Evolutionary conservation across 2,888 invertebrate genomes (phyloP).

Genomic region (Seira musarum): DNA sequence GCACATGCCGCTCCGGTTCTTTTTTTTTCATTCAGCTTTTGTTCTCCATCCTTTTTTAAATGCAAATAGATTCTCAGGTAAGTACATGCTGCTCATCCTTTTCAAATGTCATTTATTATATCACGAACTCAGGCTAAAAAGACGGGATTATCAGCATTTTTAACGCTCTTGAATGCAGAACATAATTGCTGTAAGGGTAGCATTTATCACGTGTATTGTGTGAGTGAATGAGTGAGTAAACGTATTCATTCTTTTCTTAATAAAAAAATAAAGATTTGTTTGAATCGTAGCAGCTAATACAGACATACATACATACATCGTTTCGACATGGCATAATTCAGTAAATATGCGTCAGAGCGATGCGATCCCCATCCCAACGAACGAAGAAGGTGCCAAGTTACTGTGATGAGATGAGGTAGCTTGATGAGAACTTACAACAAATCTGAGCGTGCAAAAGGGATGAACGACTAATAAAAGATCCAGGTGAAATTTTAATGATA

Average conservation of each 20-base stretch:
- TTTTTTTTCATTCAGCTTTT: neutral
- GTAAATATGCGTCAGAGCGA: no score
- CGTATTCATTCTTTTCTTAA: no score
- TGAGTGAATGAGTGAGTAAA: no score
- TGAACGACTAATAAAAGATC: slow-evolving; percentile 30
- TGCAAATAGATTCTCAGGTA: slow-evolving; percentile 44
- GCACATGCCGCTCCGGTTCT: slow-evolving; percentile 36
- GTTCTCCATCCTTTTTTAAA: slow-evolving; percentile 39
- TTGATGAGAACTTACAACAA: slow-evolving; percentile 34
- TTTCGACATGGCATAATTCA: no score
- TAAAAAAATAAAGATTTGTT: no score
- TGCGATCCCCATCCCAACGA: no score
- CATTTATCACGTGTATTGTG: no score
- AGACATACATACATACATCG: no score
- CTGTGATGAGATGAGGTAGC: slow-evolving; percentile 15
- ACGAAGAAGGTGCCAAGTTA: neutral
- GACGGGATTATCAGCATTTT: slow-evolving; percentile 13
- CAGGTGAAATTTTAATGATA: slow-evolving; percentile 51
- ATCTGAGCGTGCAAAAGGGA: slow-evolving; percentile 29
- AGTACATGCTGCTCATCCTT: slow-evolving; percentile 32
- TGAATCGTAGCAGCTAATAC: no score
- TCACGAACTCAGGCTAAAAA: slow-evolving; percentile 3
- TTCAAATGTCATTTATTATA: slow-evolving; percentile 43
- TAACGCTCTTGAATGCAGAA: neutral
- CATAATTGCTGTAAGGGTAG: no score